phyloP scores from a whole-genome alignment of 2,888 invertebrate species.

The Hedychridium roseum region DNA sequence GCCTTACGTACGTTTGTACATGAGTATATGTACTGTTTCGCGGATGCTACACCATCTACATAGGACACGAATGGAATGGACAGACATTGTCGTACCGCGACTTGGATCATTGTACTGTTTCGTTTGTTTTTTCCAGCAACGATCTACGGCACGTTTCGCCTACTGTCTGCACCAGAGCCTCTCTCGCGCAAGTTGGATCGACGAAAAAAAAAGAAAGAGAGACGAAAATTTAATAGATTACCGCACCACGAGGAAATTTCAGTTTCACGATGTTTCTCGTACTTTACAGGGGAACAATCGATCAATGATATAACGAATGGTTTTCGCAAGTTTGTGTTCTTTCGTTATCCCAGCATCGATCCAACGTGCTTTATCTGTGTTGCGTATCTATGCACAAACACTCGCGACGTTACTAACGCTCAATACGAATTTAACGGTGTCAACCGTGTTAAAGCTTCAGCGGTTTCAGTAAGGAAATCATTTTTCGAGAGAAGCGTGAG shows the following conservation, averaged over 20 bases:
- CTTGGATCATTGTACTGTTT: no score
- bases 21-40: not conserved
- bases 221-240: no score
- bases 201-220: no score
- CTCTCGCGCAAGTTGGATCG: slow-evolving; percentile 4
- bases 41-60: slow-evolving; percentile 22
- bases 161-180: slow-evolving; percentile 51
- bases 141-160: slow-evolving; percentile 49
- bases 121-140: slow-evolving; percentile 45
- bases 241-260: no score
- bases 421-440: no score
- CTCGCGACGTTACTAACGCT: not conserved
- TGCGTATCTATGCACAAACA: slow-evolving; percentile 32
- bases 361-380: slow-evolving; percentile 33
- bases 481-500: slow-evolving; percentile 2
- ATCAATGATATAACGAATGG: no score
- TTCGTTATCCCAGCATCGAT: slow-evolving; percentile 17
- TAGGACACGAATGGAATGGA: slow-evolving; percentile 44
- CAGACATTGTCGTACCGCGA: slow-evolving; percentile 42
- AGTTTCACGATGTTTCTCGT: no score
- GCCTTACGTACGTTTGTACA: slow-evolving; percentile 6
- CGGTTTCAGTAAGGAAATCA: not conserved
- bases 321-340: not conserved
- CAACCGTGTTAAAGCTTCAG: no score
- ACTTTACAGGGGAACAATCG: no score